Conservation (phyloP, 1,140 invertebrate genomes). For the Sitophilus oryzae region DNA sequence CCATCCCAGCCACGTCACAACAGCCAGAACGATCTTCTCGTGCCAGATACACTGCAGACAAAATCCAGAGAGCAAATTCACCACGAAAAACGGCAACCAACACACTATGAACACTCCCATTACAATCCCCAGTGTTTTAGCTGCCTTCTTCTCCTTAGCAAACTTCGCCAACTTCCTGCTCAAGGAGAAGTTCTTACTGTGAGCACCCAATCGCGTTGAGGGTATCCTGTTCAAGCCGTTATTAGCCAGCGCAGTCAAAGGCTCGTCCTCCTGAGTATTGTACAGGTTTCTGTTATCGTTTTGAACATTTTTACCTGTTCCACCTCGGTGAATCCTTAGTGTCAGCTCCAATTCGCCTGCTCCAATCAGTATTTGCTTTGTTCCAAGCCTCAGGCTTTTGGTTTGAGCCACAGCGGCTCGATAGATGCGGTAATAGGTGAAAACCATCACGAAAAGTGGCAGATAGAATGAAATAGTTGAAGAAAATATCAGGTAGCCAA, state of each 20-base stretch:
- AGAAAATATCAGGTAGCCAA: constrained; percentile 87
- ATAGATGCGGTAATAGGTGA: constrained; percentile 94
- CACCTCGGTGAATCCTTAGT: constrained; percentile 82
- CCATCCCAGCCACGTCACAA: constrained; percentile 98
- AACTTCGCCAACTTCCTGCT: constrained; percentile 88
- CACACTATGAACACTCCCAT: constrained; percentile 99
- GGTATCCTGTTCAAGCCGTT: constrained; percentile 63
- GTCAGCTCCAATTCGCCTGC: constrained; percentile 79
- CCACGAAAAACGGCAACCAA: constrained; percentile 97
- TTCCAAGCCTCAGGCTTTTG: constrained; percentile 78
- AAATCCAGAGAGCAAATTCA: constrained; percentile 87
- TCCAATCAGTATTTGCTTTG: constrained; percentile 77
- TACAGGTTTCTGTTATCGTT: constrained; percentile 35
- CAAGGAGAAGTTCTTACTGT: constrained; percentile 77
- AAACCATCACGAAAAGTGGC: constrained; percentile 96
- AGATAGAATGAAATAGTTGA: constrained; percentile 97
- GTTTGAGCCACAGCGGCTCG: constrained; percentile 90
- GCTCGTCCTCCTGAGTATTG: constrained; percentile 56
- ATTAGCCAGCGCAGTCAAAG: constrained; percentile 64
- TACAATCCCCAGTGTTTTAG: constrained; percentile 88
- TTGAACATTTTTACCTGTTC: constrained; percentile 54
- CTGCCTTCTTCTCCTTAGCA: constrained; percentile 92
- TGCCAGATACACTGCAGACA: constrained; percentile 82
- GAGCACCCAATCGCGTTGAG: constrained; percentile 49
- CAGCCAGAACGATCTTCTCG: constrained; percentile 82